Base-by-base conservation (phyloP, 2,797 vertebrate genomes). In the Hyperoplus immaculatus region DNA sequence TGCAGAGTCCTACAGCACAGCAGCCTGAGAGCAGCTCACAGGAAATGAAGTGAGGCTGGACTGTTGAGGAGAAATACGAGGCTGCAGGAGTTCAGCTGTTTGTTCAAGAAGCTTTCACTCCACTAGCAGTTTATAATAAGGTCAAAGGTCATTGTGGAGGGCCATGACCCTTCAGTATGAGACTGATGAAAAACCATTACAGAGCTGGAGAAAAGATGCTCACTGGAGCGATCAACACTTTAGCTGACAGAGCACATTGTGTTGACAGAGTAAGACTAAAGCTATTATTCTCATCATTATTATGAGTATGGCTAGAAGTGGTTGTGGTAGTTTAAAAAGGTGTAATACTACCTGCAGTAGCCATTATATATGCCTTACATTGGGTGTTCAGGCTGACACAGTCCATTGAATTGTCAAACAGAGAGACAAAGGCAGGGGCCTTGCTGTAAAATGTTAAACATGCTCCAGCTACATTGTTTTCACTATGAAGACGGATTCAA, bases 21-120 rank as follows among this genome's bases (percentile, higher is more conserved):
- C 75, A 63, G 80, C 56, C 46, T 29, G 60, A 83, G 60, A 83
- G 61, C 0, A 66, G 66, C 78, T 76, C 62, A 12, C 11, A 42
- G 69, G 21, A 75, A 61, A 76, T 47, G 18, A 71, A 71, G 11
- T 15, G 51, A 67, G 36, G 56, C 36, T 2, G 43, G 11, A 53
- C 39, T 21, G 41, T 15, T 53, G 0, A 42, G n/a, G 21, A 69
- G 56, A 67, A 77, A 61, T 14, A 39, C 10, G 36, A 54, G 12
- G 53, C 18, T 36, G 43, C 39, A 49, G 46, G 54, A 77, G 56
- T 16, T 58, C 42, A 58, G 72, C 62, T 77, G 63, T 68, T 50
- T 78, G 42, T n/a, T 74, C 9, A 57, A 74, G 49, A 38, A 14
- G 46, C 46, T 68, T 81, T 49, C 50, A n/a, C n/a, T 69, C 43